A percentile compares a stretch with the other conserved stretches of the same genome.
phyloP scores from a whole-genome alignment of 2,797 vertebrate genomes.

The Tapirus indicus region DNA sequence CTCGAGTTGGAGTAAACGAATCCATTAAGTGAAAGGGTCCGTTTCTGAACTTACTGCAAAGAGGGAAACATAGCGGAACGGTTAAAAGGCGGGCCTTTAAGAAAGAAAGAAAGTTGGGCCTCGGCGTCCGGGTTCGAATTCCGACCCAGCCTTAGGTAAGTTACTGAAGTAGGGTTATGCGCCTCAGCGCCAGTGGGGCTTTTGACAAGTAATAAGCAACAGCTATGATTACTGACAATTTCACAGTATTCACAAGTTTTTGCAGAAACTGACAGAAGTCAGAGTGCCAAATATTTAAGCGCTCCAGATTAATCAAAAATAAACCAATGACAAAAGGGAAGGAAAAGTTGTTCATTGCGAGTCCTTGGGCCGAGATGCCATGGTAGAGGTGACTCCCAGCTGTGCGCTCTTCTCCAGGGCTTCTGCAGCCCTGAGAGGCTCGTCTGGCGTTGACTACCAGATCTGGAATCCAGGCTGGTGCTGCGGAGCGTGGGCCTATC shows the following conservation, averaged over 20 bases:
- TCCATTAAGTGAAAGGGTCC: background rate
- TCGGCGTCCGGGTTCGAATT: background rate
- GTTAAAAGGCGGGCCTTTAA: background rate
- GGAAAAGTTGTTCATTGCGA: background rate
- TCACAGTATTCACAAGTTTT: background rate
- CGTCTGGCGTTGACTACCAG: rapidly evolving
- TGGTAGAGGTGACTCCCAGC: background rate
- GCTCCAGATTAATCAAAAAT: background rate
- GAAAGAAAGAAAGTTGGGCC: background rate
- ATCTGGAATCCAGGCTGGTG: rapidly evolving
- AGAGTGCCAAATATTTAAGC: background rate
- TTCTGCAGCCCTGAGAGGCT: background rate
- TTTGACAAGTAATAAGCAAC: background rate
- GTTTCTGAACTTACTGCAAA: background rate
- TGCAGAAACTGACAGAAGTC: background rate
- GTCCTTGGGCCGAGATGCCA: background rate
- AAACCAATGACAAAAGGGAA: background rate
- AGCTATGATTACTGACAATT: background rate
- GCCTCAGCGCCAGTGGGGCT: rapidly evolving
- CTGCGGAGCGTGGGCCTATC: background rate
- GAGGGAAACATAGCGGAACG: background rate
- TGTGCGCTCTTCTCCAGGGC: background rate
- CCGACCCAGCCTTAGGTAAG: background rate
- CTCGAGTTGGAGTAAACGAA: background rate
- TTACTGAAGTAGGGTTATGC: background rate